A percentile compares a stretch with the other conserved stretches of the same genome.
Evolutionary conservation across 2,797 vertebrate species (phyloP).

Genomic region (Myotis planiceps): DNA sequence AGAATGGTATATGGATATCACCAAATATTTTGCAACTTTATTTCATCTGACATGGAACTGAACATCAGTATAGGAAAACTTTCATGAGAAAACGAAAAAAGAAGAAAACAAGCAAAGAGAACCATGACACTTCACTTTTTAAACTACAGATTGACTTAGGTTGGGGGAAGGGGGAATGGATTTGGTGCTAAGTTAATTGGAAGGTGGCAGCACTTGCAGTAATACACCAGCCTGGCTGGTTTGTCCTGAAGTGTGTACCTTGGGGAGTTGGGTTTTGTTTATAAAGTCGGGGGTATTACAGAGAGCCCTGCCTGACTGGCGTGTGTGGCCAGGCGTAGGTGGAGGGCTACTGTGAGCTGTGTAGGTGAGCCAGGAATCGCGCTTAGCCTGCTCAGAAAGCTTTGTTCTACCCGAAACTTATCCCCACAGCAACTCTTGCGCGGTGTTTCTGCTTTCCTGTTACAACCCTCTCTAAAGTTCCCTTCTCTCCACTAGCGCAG

Average conservation of each 20-base stretch:
- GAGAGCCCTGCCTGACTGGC: not conserved
- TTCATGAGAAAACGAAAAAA: conserved; percentile 63
- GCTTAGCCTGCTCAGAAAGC: not conserved
- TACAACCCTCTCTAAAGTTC: not conserved
- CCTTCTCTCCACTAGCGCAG: not conserved
- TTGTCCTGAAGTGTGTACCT: not conserved
- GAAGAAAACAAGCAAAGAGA: conserved; percentile 45
- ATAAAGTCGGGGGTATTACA: not conserved
- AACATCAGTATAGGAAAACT: conserved; percentile 64
- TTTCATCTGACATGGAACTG: conserved; percentile 73
- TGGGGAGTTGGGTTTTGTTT: not conserved
- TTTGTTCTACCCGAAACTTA: not conserved
- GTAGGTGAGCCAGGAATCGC: not conserved
- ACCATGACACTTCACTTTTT: not conserved
- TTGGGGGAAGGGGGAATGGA: not conserved
- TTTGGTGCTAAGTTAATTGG: conserved; percentile 20
- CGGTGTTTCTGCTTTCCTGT: not conserved
- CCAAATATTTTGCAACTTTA: conserved; percentile 71
- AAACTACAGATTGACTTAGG: not conserved
- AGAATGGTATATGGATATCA: conserved; percentile 77
- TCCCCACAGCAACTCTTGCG: not conserved
- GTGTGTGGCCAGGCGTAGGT: not conserved
- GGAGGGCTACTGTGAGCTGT: rapidly evolving
- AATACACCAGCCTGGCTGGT: not conserved
- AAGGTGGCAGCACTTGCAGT: not conserved